Evolutionary conservation across 2,113 vertebrate species (phyloP).

Genomic region (Ptyas mucosa): DNA sequence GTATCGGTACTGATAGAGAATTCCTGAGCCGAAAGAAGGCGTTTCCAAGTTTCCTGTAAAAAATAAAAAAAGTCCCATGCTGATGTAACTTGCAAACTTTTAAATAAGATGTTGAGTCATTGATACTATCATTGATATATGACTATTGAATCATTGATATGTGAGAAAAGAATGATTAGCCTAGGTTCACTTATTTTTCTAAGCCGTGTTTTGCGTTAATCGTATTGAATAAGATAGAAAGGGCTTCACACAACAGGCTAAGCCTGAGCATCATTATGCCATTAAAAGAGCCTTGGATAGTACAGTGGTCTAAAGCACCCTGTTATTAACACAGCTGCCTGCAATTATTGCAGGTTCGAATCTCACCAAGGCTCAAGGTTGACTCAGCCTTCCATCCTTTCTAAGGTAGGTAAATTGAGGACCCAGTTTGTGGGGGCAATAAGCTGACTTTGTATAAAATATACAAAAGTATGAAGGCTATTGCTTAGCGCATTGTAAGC

Average conservation of each 20-base stretch:
- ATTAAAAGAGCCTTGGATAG: too few relatives aligned
- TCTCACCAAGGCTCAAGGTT: too few relatives aligned
- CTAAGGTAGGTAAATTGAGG: too few relatives aligned
- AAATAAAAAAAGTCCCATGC: background rate
- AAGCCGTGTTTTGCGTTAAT: background rate
- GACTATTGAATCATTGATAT: background rate
- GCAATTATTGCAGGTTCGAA: too few relatives aligned
- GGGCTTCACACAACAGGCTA: background rate
- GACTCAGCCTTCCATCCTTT: too few relatives aligned
- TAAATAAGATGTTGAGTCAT: background rate
- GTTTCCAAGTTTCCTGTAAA: constrained; percentile 35
- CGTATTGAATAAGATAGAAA: background rate
- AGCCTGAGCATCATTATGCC: background rate
- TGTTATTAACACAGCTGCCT: too few relatives aligned
- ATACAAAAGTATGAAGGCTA: too few relatives aligned
- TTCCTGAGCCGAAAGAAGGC: constrained; percentile 49
- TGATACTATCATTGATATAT: background rate
- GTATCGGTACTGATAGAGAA: constrained; percentile 57
- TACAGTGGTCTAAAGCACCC: too few relatives aligned
- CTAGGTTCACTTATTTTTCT: background rate
- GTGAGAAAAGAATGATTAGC: background rate
- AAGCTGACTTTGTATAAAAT: too few relatives aligned
- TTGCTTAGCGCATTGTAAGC: too few relatives aligned
- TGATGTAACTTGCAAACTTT: accelerated
- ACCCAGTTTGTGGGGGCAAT: too few relatives aligned